Evolutionary conservation across 2,888 invertebrate genomes (phyloP).

Genomic region (Limnephilus lunatus): DNA sequence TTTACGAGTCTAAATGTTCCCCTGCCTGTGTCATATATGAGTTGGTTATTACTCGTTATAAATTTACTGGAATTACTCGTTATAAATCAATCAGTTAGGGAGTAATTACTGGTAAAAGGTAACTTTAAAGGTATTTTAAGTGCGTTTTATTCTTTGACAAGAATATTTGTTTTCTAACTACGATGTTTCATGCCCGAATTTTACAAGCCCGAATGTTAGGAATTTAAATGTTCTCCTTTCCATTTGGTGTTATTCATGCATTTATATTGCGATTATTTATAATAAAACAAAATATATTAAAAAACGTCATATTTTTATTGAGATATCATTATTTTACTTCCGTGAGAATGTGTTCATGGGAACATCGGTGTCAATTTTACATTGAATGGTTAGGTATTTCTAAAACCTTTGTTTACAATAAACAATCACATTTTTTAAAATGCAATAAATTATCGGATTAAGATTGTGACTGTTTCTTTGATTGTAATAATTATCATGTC

Average conservation of each 20-base stretch:
- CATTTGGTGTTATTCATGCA: background rate
- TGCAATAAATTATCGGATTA: background rate
- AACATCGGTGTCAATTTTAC: background rate
- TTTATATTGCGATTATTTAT: background rate
- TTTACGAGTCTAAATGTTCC: background rate
- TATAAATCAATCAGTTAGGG: background rate
- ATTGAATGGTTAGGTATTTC: background rate
- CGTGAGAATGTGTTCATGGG: background rate
- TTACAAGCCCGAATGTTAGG: background rate
- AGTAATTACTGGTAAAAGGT: background rate
- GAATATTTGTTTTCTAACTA: no score
- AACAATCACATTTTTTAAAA: background rate
- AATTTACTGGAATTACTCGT: background rate
- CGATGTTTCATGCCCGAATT: no score
- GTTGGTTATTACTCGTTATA: background rate
- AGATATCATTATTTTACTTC: background rate
- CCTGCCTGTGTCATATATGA: background rate
- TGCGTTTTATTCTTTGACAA: background rate
- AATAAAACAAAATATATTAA: background rate
- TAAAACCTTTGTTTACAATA: background rate
- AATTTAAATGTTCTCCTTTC: background rate
- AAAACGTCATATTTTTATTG: background rate
- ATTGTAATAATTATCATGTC: background rate
- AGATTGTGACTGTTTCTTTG: background rate
- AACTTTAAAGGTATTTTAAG: no score